phyloP scores from a whole-genome alignment of 30 jellyfish, hydroid and myxozoan genomes.

The Hydra vulgaris region DNA sequence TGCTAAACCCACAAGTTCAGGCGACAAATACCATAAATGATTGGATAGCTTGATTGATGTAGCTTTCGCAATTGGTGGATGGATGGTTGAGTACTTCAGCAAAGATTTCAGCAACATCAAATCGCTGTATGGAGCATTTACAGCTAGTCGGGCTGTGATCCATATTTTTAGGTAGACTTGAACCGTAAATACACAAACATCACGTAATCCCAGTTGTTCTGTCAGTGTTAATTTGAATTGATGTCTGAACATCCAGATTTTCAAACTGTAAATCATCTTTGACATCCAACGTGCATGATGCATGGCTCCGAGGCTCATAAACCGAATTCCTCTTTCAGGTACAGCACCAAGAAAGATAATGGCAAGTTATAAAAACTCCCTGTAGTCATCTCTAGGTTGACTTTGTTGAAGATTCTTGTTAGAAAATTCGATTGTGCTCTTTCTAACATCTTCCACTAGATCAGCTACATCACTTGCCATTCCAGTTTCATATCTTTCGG shows the following conservation, averaged over 20 bases:
- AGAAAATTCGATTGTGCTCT: background rate
- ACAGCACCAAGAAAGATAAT: background rate
- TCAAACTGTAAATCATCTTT: background rate
- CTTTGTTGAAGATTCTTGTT: background rate
- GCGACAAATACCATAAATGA: slow-evolving; percentile 5
- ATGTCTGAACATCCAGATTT: background rate
- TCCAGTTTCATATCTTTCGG: background rate
- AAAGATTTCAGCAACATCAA: background rate
- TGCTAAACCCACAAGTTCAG: slow-evolving; percentile 3
- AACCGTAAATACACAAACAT: background rate
- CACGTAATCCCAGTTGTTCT: background rate
- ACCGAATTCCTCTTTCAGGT: background rate
- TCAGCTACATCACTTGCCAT: background rate
- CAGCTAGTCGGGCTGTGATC: background rate
- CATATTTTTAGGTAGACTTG: background rate
- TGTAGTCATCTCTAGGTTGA: background rate
- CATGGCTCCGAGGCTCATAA: slow-evolving; percentile 7
- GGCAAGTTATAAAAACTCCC: background rate
- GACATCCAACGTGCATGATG: slow-evolving; percentile 6
- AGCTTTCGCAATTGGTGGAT: background rate
- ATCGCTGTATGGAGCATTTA: background rate
- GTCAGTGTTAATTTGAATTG: background rate
- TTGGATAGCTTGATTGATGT: background rate
- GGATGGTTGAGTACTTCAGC: background rate
- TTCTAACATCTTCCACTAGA: background rate